Conservation (phyloP, 2,113 vertebrate genomes). For the Zosterops pallidus region DNA sequence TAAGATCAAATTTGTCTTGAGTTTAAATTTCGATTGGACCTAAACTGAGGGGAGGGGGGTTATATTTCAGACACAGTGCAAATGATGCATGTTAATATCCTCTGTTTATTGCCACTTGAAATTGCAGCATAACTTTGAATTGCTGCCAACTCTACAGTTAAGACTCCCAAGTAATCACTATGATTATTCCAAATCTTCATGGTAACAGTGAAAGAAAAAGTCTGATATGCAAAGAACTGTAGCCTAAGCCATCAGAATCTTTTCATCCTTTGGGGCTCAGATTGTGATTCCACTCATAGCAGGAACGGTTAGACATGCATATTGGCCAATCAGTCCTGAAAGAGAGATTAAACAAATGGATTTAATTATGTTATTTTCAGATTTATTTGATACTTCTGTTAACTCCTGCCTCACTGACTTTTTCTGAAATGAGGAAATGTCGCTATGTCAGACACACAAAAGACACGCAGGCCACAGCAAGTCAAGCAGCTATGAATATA, state of each 20-base stretch:
- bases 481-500: too few species aligned
- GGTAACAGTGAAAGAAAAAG: not conserved
- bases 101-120: slow-evolving; percentile 59
- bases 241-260: not conserved
- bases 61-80: slow-evolving; percentile 32
- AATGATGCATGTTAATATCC: slow-evolving; percentile 50
- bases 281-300: not conserved
- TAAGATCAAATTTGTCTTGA: slow-evolving; percentile 52
- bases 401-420: not conserved
- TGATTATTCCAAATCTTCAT: slow-evolving; percentile 54
- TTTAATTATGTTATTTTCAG: slow-evolving; percentile 8
- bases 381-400: slow-evolving; percentile 17
- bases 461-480: too few species aligned
- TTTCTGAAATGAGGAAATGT: not conserved
- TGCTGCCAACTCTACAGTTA: slow-evolving; percentile 46
- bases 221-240: not conserved
- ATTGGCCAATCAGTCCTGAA: not conserved
- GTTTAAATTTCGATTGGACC: slow-evolving; percentile 44
- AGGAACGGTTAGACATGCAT: not conserved
- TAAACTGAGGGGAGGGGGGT: slow-evolving; percentile 2
- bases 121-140: slow-evolving; percentile 51
- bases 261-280: not conserved
- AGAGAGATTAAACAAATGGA: not conserved
- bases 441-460: too few species aligned
- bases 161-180: slow-evolving; percentile 48